Percentiles rank a stretch among this genome's conserved stretches.
These are phyloP conservation scores for Steinernema scapterisci DNA, from an alignment of 2,888 invertebrate genomes.

Conservation along the genomic window DNA sequence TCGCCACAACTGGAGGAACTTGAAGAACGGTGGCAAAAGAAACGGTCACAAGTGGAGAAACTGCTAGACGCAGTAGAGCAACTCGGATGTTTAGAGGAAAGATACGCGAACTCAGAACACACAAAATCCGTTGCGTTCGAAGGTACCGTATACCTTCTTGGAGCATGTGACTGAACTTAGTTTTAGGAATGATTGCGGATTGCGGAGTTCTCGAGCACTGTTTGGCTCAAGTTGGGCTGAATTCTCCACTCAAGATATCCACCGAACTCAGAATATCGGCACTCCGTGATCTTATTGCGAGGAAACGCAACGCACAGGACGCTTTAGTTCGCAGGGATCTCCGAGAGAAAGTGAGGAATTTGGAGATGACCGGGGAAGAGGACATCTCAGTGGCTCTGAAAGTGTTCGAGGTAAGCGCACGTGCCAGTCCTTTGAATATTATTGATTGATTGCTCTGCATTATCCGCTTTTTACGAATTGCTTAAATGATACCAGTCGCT, in stretches of 20 bases:
- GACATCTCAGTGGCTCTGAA: constrained; percentile 51
- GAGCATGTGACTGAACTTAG: no score
- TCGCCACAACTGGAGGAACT: constrained; percentile 40
- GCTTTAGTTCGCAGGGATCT: neutral
- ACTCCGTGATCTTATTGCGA: neutral
- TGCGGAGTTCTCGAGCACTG: constrained; percentile 15
- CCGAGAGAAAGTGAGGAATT: constrained; percentile 40
- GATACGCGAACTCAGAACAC: neutral
- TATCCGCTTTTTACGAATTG: neutral
- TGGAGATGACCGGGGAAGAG: constrained; percentile 55
- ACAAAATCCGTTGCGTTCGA: neutral
- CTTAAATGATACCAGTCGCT: neutral
- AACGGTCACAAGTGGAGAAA: constrained; percentile 44
- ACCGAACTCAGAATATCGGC: neutral
- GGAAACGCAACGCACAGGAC: neutral
- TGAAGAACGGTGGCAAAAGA: constrained; percentile 43
- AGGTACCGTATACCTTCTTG: neutral
- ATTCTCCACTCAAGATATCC: neutral
- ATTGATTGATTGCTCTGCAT: neutral
- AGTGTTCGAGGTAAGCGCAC: constrained; percentile 50
- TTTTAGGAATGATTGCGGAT: constrained; percentile 3
- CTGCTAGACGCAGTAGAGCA: constrained; percentile 2
- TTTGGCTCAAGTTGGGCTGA: neutral
- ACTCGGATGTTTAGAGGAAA: neutral
- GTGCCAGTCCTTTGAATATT: neutral